A percentile compares a stretch with the other conserved stretches of the same genome.
phyloP scores from a whole-genome alignment of 92 coral and sea anemone genomes.

The Palythoa heliodiscus region DNA sequence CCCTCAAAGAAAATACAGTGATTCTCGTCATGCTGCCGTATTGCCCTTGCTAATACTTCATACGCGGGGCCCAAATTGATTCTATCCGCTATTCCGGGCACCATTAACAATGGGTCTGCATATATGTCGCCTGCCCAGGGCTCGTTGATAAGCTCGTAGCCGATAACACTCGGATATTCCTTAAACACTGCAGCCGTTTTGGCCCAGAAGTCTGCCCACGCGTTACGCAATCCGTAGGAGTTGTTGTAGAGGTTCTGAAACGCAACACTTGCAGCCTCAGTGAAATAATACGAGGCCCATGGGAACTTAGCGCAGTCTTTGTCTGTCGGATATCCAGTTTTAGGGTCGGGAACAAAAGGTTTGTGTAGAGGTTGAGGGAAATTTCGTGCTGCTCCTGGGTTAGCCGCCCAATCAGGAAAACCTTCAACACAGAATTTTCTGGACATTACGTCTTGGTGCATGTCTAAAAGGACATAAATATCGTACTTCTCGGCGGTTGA shows the following conservation, averaged over 20 bases:
- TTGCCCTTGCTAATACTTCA: conserved; percentile 82
- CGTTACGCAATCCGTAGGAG: conserved; percentile 83
- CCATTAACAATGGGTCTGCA: conserved; percentile 75
- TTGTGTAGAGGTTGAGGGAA: conserved; percentile 91
- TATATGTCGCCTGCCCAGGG: conserved; percentile 97
- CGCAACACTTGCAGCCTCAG: conserved; percentile 93
- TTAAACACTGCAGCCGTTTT: conserved; percentile 83
- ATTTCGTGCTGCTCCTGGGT: conserved; percentile 77
- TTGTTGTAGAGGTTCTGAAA: conserved; percentile 93
- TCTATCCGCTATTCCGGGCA: conserved; percentile 85
- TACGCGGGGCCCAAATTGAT: conserved; percentile 90
- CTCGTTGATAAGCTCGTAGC: conserved; percentile 94
- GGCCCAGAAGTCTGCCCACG: conserved; percentile 94
- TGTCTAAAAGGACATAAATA: conserved; percentile 86
- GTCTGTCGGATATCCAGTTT: conserved; percentile 78
- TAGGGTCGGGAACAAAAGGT: conserved; percentile 79
- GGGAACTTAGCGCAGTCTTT: conserved; percentile 87
- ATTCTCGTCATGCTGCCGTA: conserved; percentile 76
- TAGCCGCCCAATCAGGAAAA: conserved; percentile 90
- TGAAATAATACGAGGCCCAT: conserved; percentile 81
- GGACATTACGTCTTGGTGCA: conserved; percentile 98
- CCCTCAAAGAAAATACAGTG: conserved; percentile 95
- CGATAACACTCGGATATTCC: conserved; percentile 79
- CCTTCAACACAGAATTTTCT: conserved; percentile 94
- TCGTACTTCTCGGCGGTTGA: conserved; percentile 83